phyloP scores from a whole-genome alignment of 1,140 invertebrate species.

The Aplysia californica region DNA sequence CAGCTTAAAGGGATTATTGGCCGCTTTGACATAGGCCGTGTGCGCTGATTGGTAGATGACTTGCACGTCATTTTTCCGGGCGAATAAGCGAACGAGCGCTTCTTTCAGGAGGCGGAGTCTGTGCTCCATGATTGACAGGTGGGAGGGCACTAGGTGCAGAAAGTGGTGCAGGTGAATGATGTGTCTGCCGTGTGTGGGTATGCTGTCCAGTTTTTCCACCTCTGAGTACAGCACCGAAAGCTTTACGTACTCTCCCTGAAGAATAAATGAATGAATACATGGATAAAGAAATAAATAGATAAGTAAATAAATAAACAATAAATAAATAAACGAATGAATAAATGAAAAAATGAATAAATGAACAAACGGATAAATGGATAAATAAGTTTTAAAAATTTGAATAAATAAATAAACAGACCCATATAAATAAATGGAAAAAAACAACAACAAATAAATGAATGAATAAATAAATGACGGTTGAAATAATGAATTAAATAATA shows the following conservation, averaged over 20 bases:
- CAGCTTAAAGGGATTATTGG: background rate
- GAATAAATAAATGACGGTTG: too few relatives aligned
- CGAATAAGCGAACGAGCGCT: background rate
- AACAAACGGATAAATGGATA: too few relatives aligned
- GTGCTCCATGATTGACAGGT: background rate
- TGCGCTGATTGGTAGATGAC: background rate
- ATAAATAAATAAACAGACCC: too few relatives aligned
- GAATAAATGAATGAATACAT: too few relatives aligned
- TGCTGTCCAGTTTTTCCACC: background rate
- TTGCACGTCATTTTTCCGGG: background rate
- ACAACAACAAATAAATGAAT: too few relatives aligned
- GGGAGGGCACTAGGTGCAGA: background rate
- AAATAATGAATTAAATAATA: too few relatives aligned
- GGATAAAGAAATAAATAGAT: too few relatives aligned
- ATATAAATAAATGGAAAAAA: too few relatives aligned
- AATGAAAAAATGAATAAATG: too few relatives aligned
- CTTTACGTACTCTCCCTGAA: background rate
- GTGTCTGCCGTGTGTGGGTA: background rate
- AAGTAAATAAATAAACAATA: too few relatives aligned
- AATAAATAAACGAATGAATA: too few relatives aligned
- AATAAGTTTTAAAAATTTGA: too few relatives aligned
- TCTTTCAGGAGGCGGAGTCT: background rate
- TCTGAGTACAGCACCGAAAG: background rate
- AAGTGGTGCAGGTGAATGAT: constrained; percentile 2
- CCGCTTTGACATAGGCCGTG: background rate